Evolutionary conservation across 2,797 vertebrate species (phyloP).

Genomic region (Diplodus puntazzo): DNA sequence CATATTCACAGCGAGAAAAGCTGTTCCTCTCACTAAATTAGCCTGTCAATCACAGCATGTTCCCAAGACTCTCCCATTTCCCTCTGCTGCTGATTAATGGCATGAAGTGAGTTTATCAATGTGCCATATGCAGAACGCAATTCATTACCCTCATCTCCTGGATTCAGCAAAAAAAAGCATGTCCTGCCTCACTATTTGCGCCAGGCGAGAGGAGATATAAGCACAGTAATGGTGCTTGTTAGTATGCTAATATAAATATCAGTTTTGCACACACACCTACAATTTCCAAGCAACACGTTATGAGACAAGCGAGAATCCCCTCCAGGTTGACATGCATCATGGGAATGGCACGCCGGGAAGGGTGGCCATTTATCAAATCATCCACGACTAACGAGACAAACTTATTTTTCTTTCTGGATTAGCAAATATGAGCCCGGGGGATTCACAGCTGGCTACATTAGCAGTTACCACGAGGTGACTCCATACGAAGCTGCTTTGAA

Average conservation of each 20-base stretch:
- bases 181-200: constrained; percentile 60
- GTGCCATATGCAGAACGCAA: constrained; percentile 83
- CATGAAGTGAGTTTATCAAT: constrained; percentile 87
- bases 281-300: constrained; percentile 72
- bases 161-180: constrained; percentile 73
- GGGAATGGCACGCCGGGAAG: constrained; percentile 51
- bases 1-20: constrained; percentile 71
- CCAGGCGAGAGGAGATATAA: constrained; percentile 10
- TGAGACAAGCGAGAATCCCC: constrained; percentile 63
- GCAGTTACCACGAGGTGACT: constrained; percentile 49
- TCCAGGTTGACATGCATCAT: constrained; percentile 72
- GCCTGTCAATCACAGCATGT: constrained; percentile 83
- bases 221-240: constrained; percentile 73
- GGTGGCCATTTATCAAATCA: constrained; percentile 76
- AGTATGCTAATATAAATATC: constrained; percentile 89
- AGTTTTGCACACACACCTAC: constrained; percentile 74
- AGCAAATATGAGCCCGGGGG: constrained; percentile 47
- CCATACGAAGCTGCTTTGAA: constrained; percentile 48
- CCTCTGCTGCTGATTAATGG: constrained; percentile 85
- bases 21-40: constrained; percentile 84
- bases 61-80: constrained; percentile 83
- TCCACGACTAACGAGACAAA: constrained; percentile 70
- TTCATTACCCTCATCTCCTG: constrained; percentile 86
- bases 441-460: constrained; percentile 65
- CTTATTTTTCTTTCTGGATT: constrained; percentile 66